Base-by-base conservation (phyloP, 2,797 vertebrate species). In the Hipposideros larvatus region DNA sequence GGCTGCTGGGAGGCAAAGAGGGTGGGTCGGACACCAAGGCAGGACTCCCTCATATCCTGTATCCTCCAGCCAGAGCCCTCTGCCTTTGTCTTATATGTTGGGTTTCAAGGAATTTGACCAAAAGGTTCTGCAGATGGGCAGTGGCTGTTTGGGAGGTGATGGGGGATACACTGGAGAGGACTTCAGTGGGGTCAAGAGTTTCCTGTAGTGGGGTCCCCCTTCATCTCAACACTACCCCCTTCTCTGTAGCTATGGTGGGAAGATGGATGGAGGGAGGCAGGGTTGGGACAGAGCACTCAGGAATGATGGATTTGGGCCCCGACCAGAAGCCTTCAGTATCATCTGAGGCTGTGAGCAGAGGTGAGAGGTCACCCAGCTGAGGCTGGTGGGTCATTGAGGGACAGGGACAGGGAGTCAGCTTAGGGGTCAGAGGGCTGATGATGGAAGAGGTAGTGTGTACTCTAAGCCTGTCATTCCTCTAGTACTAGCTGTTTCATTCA, bases 271-370 rank as follows among this genome's bases (percentile, higher is more conserved):
- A 71, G 5, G 46, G 13, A 57, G 9, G 11, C 24, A 53, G 77
- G 63, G 9, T 59, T 57, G 55, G 83, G 85, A 79, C 37, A 68
- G 74, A 65, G 2, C 43, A 28, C 26, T 21, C 11, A 3, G 71
- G 28, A 73, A 53, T 90, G 87, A 94, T 92, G 90, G 80, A 90
- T 96, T 34, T 59, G 14, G 63, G 88, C 57, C 65, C 61, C 0
- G 18, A 73, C 16, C 34, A 75, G 66, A 85, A 70, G 51, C n/a
- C 61, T 78, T 43, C 0, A 18, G 90, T 57, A 80, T 91, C 90
- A 82, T 77, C 53, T 37, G 51, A 80, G 57, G 37, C 65, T 83
- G 41, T 9, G 59, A 82, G 24, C 37, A 83, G 92, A 92, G 84
- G 80, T 59, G 78, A 94, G 80, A 71, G 80, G 46, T 92, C 73